phyloP scores from a whole-genome alignment of 2,797 vertebrate genomes.

The Bucorvus abyssinicus region DNA sequence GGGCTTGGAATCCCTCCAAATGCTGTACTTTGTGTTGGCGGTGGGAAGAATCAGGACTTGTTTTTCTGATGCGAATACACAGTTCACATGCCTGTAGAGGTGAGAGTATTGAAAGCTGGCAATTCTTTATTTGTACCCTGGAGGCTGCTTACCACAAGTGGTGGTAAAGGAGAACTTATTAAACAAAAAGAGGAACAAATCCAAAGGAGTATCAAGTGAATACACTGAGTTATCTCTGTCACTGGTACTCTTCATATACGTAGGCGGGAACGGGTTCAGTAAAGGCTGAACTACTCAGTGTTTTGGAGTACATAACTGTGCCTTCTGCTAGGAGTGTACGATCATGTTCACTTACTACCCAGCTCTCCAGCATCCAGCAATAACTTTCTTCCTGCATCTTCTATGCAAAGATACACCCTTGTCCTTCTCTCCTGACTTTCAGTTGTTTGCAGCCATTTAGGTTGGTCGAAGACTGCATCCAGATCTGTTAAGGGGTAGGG shows the following conservation, averaged over 20 bases:
- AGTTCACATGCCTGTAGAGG: not conserved
- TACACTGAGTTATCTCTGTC: not conserved
- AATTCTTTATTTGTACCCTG: not conserved
- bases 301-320: not conserved
- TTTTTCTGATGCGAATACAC: not conserved
- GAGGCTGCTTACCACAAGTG: not conserved
- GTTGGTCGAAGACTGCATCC: not conserved
- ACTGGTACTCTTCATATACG: not conserved
- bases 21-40: not conserved
- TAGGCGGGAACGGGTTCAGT: not conserved
- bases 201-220: not conserved
- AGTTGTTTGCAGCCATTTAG: not conserved
- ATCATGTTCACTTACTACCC: not conserved
- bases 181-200: slow-evolving; percentile 6
- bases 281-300: not conserved
- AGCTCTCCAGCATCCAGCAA: not conserved
- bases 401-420: not conserved
- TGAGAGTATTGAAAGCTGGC: not conserved
- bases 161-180: not conserved
- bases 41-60: not conserved
- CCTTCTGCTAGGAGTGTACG: not conserved
- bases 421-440: not conserved
- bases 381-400: not conserved
- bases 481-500: no score
- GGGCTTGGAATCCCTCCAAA: not conserved